phyloP scores from a whole-genome alignment of 2,797 vertebrate genomes.

The Microctenopoma steveboyesi region DNA sequence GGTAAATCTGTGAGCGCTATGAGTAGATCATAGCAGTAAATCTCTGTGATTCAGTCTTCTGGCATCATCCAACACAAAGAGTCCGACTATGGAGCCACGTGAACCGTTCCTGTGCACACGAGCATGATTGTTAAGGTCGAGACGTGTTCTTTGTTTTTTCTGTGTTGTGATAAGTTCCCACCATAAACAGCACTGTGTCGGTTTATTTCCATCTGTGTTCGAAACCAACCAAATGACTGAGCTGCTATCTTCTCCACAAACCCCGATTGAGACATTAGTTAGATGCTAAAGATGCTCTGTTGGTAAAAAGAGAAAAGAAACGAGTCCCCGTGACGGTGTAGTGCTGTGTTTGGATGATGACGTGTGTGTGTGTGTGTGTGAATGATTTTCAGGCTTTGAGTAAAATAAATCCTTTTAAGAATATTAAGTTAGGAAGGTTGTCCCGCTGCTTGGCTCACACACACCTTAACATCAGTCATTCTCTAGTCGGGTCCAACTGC shows the following conservation, averaged over 20 bases:
- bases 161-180: no score
- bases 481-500: no score
- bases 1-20: no score
- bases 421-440: constrained; percentile 4
- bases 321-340: not conserved
- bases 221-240: constrained; percentile 16
- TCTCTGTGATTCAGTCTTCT: no score
- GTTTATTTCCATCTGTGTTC: not conserved
- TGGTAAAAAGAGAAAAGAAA: not conserved
- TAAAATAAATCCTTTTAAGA: not conserved
- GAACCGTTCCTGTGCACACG: not conserved
- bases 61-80: no score
- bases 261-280: not conserved
- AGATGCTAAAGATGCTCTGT: not conserved
- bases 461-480: not conserved
- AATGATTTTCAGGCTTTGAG: not conserved
- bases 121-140: not conserved
- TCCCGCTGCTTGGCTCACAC: not conserved
- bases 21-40: no score
- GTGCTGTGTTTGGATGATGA: not conserved
- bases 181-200: not conserved
- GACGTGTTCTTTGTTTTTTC: not conserved
- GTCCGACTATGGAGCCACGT: no score
- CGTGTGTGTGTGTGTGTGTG: not conserved
- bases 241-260: constrained; percentile 8